Conservation (phyloP, 2,888 invertebrate species). For the Galerucella pusilla region DNA sequence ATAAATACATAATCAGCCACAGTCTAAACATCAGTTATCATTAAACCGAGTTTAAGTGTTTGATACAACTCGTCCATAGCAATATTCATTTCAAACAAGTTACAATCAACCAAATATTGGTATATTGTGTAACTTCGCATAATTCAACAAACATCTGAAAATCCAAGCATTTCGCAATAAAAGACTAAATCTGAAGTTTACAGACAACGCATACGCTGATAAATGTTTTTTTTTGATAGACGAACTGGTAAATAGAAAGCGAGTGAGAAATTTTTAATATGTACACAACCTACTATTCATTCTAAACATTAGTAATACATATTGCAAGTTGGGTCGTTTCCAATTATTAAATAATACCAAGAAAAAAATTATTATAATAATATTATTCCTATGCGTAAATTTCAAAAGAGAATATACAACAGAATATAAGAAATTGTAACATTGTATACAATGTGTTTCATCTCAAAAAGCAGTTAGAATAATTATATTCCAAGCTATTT, state of each 20-base stretch:
- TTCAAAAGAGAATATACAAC: too few species aligned
- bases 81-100: slow-evolving; percentile 5
- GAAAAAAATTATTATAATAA: background rate
- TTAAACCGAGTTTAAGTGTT: too few species aligned
- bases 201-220: slow-evolving; percentile 29
- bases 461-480: too few species aligned
- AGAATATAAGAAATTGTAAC: too few species aligned
- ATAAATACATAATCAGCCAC: too few species aligned
- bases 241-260: slow-evolving; percentile 32
- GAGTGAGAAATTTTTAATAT: slow-evolving; percentile 41
- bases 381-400: too few species aligned
- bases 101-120: slow-evolving; percentile 35
- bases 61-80: too few species aligned
- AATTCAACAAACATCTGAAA: slow-evolving; percentile 19
- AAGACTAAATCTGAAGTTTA: slow-evolving; percentile 22
- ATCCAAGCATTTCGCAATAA: slow-evolving; percentile 24
- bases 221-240: slow-evolving; percentile 29
- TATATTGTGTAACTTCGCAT: slow-evolving; percentile 24
- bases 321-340: slow-evolving; percentile 46
- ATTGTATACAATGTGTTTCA: too few species aligned
- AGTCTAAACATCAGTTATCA: too few species aligned
- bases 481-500: too few species aligned
- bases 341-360: slow-evolving; percentile 4
- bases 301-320: slow-evolving; percentile 54
- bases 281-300: slow-evolving; percentile 48